phyloP scores from a whole-genome alignment of 2,888 invertebrate genomes.

The Helicoverpa assulta region DNA sequence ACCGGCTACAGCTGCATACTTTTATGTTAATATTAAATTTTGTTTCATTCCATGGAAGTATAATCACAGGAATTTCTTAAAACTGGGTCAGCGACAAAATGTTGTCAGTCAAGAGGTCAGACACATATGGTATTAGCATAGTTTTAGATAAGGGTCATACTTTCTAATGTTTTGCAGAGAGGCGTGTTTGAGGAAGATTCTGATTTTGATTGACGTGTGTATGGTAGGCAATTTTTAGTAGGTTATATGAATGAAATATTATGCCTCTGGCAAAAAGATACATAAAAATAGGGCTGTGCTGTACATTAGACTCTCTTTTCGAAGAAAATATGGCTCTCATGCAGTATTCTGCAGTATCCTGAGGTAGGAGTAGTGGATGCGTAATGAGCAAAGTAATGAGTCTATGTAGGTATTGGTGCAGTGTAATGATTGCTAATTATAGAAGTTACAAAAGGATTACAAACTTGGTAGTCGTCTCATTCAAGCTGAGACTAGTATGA shows the following conservation, averaged over 20 bases:
- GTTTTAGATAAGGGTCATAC: not conserved
- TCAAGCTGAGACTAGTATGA: not conserved
- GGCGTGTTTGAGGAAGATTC: not conserved
- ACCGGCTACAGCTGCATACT: not conserved
- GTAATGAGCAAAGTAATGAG: not conserved
- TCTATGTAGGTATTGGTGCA: not conserved
- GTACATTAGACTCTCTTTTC: too few relatives aligned
- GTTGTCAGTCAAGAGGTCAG: not conserved
- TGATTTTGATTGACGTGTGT: not conserved
- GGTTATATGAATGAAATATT: too few relatives aligned
- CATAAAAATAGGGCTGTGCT: too few relatives aligned
- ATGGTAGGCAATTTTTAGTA: not conserved
- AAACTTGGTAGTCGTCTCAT: not conserved
- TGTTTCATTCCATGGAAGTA: slow-evolving; percentile 5
- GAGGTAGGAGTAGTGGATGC: not conserved
- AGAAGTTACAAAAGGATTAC: not conserved
- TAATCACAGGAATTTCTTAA: not conserved
- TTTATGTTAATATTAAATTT: not conserved
- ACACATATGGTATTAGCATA: not conserved
- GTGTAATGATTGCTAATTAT: not conserved
- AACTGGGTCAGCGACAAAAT: not conserved
- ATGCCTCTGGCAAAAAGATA: too few relatives aligned
- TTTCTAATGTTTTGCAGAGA: slow-evolving; percentile 2
- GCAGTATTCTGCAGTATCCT: too few relatives aligned
- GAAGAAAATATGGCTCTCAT: too few relatives aligned